phyloP scores from a whole-genome alignment of 2,797 vertebrate species.

The Gymnodraco acuticeps region DNA sequence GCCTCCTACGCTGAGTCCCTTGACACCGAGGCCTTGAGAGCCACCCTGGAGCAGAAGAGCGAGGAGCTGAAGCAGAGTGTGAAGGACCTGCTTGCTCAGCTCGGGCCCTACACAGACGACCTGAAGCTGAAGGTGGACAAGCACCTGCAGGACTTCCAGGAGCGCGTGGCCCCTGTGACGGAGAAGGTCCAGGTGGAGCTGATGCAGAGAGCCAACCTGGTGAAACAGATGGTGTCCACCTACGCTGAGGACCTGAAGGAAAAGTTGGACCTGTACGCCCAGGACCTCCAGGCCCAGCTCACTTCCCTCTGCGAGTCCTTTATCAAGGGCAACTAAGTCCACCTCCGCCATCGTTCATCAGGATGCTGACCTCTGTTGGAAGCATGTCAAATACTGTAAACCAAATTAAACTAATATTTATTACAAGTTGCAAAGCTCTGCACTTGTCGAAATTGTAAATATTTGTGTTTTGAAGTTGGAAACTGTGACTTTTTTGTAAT shows the following conservation, averaged over 20 bases:
- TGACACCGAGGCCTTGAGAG: constrained; percentile 79
- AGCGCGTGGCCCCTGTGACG: constrained; percentile 75
- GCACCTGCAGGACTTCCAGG: constrained; percentile 81
- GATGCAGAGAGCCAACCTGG: constrained; percentile 70
- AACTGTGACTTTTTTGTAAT: constrained; percentile 46
- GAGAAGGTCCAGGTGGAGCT: constrained; percentile 78
- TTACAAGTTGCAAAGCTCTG: constrained; percentile 55
- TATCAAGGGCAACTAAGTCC: constrained; percentile 65
- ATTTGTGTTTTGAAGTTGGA: constrained; percentile 50
- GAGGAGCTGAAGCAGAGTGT: constrained; percentile 83
- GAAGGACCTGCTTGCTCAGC: constrained; percentile 80
- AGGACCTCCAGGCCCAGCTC: constrained; percentile 81
- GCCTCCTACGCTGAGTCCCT: constrained; percentile 79
- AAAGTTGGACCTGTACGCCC: constrained; percentile 81
- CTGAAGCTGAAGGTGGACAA: constrained; percentile 82
- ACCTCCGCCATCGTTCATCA: constrained; percentile 18
- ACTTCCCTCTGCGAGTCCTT: constrained; percentile 78
- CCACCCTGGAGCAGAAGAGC: constrained; percentile 78
- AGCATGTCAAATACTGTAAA: constrained; percentile 52
- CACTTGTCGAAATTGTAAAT: constrained; percentile 69
- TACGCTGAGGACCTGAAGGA: constrained; percentile 85
- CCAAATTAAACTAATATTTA: constrained; percentile 72
- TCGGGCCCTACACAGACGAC: constrained; percentile 83
- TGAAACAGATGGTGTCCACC: constrained; percentile 83
- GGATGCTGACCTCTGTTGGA: constrained; percentile 27